A percentile compares a stretch with the other conserved stretches of the same genome.
These are phyloP conservation scores for Apamea anceps DNA, from an alignment of 2,888 invertebrate genomes.

Conservation along the genomic window DNA sequence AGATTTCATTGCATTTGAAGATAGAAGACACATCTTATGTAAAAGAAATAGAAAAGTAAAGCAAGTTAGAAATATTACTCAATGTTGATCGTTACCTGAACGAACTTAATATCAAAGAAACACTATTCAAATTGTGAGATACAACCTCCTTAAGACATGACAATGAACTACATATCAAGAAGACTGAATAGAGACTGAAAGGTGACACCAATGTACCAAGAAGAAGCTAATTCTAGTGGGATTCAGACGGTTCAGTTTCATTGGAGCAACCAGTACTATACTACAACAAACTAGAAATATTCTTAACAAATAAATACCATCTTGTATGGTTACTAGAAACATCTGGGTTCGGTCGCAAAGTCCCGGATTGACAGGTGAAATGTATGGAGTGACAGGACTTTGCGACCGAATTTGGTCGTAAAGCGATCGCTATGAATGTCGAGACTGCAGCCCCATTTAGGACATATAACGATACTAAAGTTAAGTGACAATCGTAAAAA, in stretches of 20 bases:
- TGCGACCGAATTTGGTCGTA: too few relatives aligned
- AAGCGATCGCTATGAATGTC: too few relatives aligned
- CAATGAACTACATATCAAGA: constrained; percentile 26
- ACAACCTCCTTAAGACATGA: neutral
- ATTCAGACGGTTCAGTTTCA: constrained; percentile 22
- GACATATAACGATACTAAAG: constrained; percentile 37
- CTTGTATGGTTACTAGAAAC: neutral
- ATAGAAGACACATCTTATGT: neutral
- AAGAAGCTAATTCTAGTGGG: constrained; percentile 47
- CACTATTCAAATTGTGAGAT: neutral
- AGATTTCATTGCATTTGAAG: neutral
- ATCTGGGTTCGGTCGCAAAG: too few relatives aligned
- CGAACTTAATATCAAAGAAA: neutral
- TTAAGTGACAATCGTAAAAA: constrained; percentile 54
- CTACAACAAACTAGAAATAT: neutral
- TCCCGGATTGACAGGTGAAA: too few relatives aligned
- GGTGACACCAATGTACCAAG: constrained; percentile 20
- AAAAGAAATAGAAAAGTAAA: neutral
- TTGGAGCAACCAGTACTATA: constrained; percentile 10
- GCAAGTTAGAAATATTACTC: neutral
- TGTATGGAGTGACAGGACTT: too few relatives aligned
- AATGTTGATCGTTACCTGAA: neutral
- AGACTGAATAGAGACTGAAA: constrained; percentile 25
- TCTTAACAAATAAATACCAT: neutral
- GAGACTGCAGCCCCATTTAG: constrained; percentile 20